Evolutionary conservation across 1,140 invertebrate species (phyloP).

Genomic region (Phenacoccus solenopsis): DNA sequence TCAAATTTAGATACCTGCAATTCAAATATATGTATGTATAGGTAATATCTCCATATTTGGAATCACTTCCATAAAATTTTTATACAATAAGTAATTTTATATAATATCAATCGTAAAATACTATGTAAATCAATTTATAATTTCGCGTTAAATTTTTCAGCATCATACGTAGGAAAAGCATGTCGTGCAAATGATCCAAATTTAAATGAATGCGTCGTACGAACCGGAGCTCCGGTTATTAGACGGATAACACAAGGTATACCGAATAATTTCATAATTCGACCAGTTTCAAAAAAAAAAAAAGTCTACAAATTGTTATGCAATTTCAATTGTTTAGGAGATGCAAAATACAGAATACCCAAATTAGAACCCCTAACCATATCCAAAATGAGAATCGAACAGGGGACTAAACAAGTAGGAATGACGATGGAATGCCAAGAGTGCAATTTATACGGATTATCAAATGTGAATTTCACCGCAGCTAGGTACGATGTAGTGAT

Average conservation of each 20-base stretch:
- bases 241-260: conserved; percentile 35
- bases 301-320: no score
- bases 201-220: conserved; percentile 35
- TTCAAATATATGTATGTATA: no score
- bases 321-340: conserved; percentile 24
- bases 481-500: conserved; percentile 24
- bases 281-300: no score
- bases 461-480: conserved; percentile 24
- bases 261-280: no score
- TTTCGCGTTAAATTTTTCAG: conserved; percentile 32
- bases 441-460: conserved; percentile 27
- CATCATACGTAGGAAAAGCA: conserved; percentile 36
- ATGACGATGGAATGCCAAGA: conserved; percentile 26
- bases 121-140: no score
- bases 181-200: conserved; percentile 38
- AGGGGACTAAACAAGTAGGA: conserved; percentile 29
- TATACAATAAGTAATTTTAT: no score
- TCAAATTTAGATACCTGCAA: no score
- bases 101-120: no score
- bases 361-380: conserved; percentile 28
- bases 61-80: no score
- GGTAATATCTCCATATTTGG: no score
- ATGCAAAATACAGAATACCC: conserved; percentile 29
- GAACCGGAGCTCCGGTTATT: conserved; percentile 35
- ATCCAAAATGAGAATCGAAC: conserved; percentile 25